phyloP scores from a whole-genome alignment of 1,140 invertebrate genomes.

The Acarapis woodi region DNA sequence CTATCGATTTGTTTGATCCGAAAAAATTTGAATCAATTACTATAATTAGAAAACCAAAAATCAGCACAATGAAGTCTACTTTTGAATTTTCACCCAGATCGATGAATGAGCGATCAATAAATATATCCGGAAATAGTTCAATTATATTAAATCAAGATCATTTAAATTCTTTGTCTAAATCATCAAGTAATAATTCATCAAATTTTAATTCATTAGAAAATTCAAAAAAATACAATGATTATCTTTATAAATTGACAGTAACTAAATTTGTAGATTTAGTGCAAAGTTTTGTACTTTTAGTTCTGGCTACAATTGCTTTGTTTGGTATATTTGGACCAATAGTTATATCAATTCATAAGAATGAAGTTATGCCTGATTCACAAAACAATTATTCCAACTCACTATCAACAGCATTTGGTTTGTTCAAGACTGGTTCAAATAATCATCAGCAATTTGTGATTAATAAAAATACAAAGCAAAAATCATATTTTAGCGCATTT shows the following conservation, averaged over 20 bases:
- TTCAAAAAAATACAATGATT: background rate
- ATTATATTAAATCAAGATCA: background rate
- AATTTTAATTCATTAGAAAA: background rate
- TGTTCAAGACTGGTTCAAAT: too few species aligned
- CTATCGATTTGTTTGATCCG: too few species aligned
- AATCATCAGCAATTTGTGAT: too few species aligned
- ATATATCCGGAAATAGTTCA: background rate
- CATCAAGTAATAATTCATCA: background rate
- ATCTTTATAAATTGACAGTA: background rate
- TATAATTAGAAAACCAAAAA: too few species aligned
- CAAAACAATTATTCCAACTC: conserved; percentile 11
- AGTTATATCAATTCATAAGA: conserved; percentile 10
- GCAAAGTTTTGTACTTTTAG: conserved; percentile 14
- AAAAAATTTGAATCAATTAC: too few species aligned
- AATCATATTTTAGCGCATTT: too few species aligned
- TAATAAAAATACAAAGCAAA: too few species aligned
- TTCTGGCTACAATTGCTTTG: conserved; percentile 15
- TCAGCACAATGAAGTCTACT: too few species aligned
- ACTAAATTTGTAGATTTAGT: conserved; percentile 13
- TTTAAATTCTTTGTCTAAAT: background rate
- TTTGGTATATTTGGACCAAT: conserved; percentile 15
- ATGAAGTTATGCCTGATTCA: conserved; percentile 6
- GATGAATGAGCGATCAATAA: background rate
- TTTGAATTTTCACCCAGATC: too few species aligned
- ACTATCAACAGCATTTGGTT: conserved; percentile 10